Evolutionary conservation across 2,113 vertebrate species (phyloP), one percentile per base, ranked within the genome.

Genomic region (Romanogobio albipinnatus): DNA sequence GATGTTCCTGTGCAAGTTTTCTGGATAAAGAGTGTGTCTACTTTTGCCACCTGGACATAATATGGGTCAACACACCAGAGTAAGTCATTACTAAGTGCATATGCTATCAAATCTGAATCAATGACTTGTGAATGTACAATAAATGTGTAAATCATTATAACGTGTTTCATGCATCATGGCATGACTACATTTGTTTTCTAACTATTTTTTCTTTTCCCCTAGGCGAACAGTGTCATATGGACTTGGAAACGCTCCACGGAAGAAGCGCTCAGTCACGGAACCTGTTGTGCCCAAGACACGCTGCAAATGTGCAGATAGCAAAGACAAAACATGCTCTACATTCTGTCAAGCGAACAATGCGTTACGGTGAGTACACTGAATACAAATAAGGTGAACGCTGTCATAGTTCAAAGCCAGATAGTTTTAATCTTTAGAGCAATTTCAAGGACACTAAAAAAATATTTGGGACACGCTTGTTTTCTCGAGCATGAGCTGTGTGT

Each of bases 41-140:
- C 93, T 99, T 98, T 93, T 99, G 98, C 91, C 98, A 99, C 92
- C 94, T 99, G 86, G 98, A 99, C 92, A 99, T 99, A 92, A 99
- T 99, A 81, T 99, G 98, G 98, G 95, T 99, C 94, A 99, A 99
- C 96, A 99, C 98, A 56, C 97, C 98, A 14, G 97, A 98, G 98
- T 99, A 89, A 95, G 96, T 94, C 13, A 39, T 29, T 11, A 59
- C 58, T n/a, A 14, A 9, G n/a, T 24, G n/a, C 58, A 24, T 24
- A 26, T 62, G 13, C 59, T 11, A 13, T 62, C n/a, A 13, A 24
- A 24, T 26, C 9, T 13, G 51, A 53, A 17, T 51, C 51, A 5
- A 53, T 53, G 33, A 19, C 6, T 22, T 56, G 19, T 6, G 29
- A 15, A 62, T 5, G 24, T 6, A 56, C 53, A 29, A 26, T 2